A percentile compares a stretch with the other conserved stretches of the same genome.
These are phyloP conservation scores for Kuschelorhynchus macadamiae DNA, from an alignment of 2,888 invertebrate species.

Conservation along the genomic window DNA sequence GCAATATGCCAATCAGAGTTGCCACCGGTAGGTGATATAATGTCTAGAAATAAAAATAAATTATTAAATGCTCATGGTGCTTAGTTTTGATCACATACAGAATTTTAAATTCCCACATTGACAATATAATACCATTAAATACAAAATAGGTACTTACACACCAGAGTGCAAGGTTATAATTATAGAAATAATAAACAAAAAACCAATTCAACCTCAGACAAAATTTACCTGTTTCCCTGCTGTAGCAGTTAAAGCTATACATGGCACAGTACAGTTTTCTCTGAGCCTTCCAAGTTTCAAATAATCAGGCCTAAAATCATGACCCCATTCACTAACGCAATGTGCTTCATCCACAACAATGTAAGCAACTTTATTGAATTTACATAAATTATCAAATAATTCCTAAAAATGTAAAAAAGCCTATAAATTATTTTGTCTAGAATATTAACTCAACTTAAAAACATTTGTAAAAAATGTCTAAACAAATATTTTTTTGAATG, in stretches of 20 bases:
- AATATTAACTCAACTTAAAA: neutral
- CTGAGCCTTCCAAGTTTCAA: constrained; percentile 85
- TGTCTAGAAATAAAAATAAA: no score
- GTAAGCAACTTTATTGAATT: constrained; percentile 85
- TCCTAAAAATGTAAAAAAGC: constrained; percentile 64
- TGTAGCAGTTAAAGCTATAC: constrained; percentile 96
- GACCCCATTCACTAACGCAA: constrained; percentile 99
- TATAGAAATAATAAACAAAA: no score
- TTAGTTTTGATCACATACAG: no score
- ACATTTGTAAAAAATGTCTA: neutral
- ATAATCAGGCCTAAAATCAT: constrained; percentile 97
- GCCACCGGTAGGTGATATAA: no score
- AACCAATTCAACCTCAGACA: no score
- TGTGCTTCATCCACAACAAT: constrained; percentile 98
- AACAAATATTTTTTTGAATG: constrained; percentile 2
- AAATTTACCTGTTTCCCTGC: constrained; percentile 77
- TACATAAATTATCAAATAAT: constrained; percentile 78
- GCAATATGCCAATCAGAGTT: no score
- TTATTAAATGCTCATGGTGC: no score
- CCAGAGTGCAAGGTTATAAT: no score
- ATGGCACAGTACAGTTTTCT: constrained; percentile 79
- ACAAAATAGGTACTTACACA: no score
- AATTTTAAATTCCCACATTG: no score
- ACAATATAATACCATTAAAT: no score
- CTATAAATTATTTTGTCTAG: neutral